A percentile compares a stretch with the other conserved stretches of the same genome.
Conservation (phyloP, 2,888 invertebrate species). For the Thecocarcelia acutangulata region DNA sequence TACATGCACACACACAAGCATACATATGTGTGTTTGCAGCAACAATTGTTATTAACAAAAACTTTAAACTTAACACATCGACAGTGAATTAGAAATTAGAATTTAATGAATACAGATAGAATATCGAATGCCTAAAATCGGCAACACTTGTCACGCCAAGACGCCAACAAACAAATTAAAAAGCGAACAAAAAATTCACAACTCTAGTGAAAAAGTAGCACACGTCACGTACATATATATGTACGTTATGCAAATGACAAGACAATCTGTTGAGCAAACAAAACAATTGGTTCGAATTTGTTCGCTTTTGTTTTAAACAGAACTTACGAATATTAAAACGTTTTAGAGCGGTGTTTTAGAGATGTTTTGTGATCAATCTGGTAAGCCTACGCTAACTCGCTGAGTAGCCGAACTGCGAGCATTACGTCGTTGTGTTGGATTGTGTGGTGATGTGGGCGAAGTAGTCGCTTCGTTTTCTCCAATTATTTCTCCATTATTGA, state of each 20-base stretch:
- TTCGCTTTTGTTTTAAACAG: not conserved
- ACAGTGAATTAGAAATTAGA: slow-evolving; percentile 4
- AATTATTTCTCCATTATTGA: slow-evolving; percentile 77
- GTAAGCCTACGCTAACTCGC: slow-evolving; percentile 80
- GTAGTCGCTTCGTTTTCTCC: slow-evolving; percentile 72
- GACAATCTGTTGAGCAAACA: slow-evolving; percentile 28
- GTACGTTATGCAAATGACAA: slow-evolving; percentile 48
- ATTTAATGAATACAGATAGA: not conserved
- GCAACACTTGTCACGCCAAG: slow-evolving; percentile 35
- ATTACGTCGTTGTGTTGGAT: slow-evolving; percentile 70
- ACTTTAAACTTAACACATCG: not conserved
- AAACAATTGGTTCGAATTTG: slow-evolving; percentile 2
- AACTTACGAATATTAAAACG: slow-evolving; percentile 45
- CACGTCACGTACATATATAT: too few species aligned
- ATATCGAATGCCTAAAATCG: slow-evolving; percentile 28
- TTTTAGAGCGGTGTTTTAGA: slow-evolving; percentile 12
- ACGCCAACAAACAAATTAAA: slow-evolving; percentile 21
- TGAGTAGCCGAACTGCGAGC: slow-evolving; percentile 77
- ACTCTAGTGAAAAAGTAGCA: not conserved
- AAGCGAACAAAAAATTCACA: not conserved
- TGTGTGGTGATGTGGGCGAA: slow-evolving; percentile 68
- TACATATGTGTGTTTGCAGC: too few species aligned
- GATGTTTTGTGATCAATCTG: slow-evolving; percentile 74
- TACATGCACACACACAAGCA: too few species aligned
- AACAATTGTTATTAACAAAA: too few species aligned